Evolutionary conservation across 2,888 invertebrate species (phyloP), one percentile per base, ranked within the genome.

Genomic region (Abrostola tripartita): DNA sequence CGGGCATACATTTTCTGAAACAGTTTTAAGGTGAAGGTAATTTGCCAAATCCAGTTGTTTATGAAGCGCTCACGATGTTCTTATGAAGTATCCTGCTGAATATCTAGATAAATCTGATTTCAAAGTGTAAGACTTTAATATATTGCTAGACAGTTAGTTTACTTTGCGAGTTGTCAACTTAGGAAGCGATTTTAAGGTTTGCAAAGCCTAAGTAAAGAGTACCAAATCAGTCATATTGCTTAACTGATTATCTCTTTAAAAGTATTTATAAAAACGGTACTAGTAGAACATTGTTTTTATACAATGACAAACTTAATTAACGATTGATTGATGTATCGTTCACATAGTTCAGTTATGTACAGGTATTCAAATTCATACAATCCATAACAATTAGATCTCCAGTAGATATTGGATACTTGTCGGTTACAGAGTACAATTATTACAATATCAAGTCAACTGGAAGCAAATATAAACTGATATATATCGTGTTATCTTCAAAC

Each of bases 11-110:
- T 88, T 89, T 84, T 86, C 82, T 76, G 82, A 77, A 86, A 83
- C 84, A 82, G 84, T 86, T 88, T 88, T 86, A 86, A 87, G 85
- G 86, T 84, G 84, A 83, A 84, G 84, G 83, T 89, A 89, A 89
- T 89, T 89, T 87, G 80, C 81, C 81, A 87, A 87, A 88, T 89
- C 85, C 81, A 79, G 82, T 86, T 88, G 81, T 82, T 74, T 82
- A 83, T 85, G 81, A 85, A 85, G 82, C 78, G 73, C 81, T 83
- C 71, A 66, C 81, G 67, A 76, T 79, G 68, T 76, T 78, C 72
- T 81, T 75, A 60, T 52, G 55, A 78, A 53, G 52, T 71, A 75
- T 65, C 52, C 60, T 49, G 52, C 59, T 54, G 64, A 60, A 51
- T 61, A 76, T 68, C 56, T 62, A 68, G 68, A 47, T 65, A 44